Percentiles rank a stretch among this genome's conserved stretches.
These are phyloP conservation scores for Hesperophylax magnus DNA, from an alignment of 1,140 invertebrate species.

Conservation along the genomic window DNA sequence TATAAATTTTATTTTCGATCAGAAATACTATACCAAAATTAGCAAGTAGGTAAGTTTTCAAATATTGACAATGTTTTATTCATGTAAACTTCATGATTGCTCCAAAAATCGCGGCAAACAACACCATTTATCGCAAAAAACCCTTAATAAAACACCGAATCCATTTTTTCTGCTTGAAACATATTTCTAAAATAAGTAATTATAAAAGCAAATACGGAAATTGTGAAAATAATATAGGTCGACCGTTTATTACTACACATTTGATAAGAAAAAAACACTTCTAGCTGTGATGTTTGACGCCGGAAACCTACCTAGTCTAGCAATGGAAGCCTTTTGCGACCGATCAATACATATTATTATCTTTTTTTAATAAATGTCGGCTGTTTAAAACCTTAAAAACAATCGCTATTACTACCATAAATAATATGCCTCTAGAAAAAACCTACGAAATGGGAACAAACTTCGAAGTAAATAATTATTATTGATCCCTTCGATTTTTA, in stretches of 20 bases:
- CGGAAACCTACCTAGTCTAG: constrained; percentile 47
- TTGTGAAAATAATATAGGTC: constrained; percentile 53
- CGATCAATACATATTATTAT: constrained; percentile 41
- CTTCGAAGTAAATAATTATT: neutral
- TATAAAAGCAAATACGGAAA: constrained; percentile 20
- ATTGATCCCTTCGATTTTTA: constrained; percentile 55
- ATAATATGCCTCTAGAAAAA: constrained; percentile 15
- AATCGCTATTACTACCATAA: constrained; percentile 38
- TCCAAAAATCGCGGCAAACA: too few species aligned
- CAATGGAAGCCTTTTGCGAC: constrained; percentile 23
- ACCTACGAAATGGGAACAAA: constrained; percentile 39
- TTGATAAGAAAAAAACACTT: constrained; percentile 55
- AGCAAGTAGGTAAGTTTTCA: too few species aligned
- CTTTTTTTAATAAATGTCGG: constrained; percentile 33
- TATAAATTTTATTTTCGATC: too few species aligned
- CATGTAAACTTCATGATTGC: too few species aligned
- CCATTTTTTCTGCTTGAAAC: too few species aligned
- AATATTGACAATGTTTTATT: too few species aligned
- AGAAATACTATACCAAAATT: too few species aligned
- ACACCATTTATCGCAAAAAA: too few species aligned
- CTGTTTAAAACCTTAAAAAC: constrained; percentile 47
- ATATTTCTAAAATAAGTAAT: neutral
- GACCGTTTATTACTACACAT: constrained; percentile 47
- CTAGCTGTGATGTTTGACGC: constrained; percentile 55
- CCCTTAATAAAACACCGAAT: too few species aligned